Evolutionary conservation across 53 echinoderm and acorn worm species (phyloP).

Genomic region (Echinometra lucunter): DNA sequence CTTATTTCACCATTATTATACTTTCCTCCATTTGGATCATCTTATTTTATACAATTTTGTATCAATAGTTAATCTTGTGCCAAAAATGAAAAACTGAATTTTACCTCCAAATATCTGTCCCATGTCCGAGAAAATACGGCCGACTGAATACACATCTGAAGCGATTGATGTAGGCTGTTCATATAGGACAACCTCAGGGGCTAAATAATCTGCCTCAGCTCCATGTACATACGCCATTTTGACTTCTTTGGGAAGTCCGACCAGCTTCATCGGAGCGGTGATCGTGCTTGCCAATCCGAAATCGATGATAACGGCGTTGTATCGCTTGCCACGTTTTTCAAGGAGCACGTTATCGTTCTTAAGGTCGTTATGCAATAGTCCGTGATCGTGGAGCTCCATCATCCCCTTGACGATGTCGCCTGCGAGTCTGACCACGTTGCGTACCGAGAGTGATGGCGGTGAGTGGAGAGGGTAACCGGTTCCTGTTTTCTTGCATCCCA

Average conservation of each 20-base stretch:
- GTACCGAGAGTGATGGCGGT: neutral
- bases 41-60: neutral
- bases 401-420: slow-evolving; percentile 29
- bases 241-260: neutral
- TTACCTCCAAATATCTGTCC: slow-evolving; percentile 16
- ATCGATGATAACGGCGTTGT: slow-evolving; percentile 37
- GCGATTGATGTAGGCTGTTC: slow-evolving; percentile 7
- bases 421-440: neutral
- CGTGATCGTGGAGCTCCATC: slow-evolving; percentile 43
- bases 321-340: neutral
- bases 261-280: neutral
- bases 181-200: neutral
- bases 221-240: slow-evolving; percentile 32
- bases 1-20: neutral
- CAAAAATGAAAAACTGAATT: neutral
- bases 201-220: slow-evolving; percentile 13
- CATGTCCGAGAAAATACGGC: neutral
- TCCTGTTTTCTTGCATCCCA: neutral
- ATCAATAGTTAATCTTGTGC: neutral
- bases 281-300: slow-evolving; percentile 10
- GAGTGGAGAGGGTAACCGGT: neutral
- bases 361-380: slow-evolving; percentile 37
- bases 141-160: slow-evolving; percentile 39
- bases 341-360: slow-evolving; percentile 41
- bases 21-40: neutral